phyloP scores from a whole-genome alignment of 2,113 vertebrate genomes.

The Apeltes quadracus region DNA sequence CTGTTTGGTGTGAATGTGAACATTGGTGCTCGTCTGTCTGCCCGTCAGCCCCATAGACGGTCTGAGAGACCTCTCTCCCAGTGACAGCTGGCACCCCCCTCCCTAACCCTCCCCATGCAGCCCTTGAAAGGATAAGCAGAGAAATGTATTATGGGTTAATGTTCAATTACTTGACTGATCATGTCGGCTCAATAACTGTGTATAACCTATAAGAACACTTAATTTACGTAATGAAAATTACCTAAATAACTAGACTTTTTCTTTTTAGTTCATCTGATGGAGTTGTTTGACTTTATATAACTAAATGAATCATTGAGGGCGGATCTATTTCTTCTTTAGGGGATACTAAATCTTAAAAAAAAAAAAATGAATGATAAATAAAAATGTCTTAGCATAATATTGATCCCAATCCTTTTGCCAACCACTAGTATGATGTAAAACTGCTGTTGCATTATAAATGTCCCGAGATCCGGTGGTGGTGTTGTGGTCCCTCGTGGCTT shows the following conservation, averaged over 20 bases:
- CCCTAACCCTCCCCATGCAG: neutral
- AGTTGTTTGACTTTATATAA: neutral
- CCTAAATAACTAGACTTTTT: neutral
- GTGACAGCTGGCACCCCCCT: neutral
- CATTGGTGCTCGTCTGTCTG: neutral
- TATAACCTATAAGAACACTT: neutral
- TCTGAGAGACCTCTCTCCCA: neutral
- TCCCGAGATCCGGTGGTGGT: neutral
- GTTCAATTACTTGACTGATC: neutral
- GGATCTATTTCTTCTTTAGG: neutral
- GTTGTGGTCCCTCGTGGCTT: constrained; percentile 3
- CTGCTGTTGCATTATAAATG: neutral
- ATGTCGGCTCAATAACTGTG: neutral
- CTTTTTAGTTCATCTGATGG: neutral
- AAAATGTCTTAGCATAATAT: neutral
- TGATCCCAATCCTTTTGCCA: neutral
- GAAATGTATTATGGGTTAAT: neutral
- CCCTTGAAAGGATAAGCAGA: neutral
- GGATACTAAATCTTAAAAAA: too few relatives aligned
- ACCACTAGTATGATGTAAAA: neutral
- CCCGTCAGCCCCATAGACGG: too few relatives aligned
- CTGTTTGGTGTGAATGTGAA: neutral
- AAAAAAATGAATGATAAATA: too few relatives aligned
- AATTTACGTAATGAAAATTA: too few relatives aligned
- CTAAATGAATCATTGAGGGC: neutral